Evolutionary conservation across 2,888 invertebrate genomes (phyloP).

Genomic region (Buathra laborator): DNA sequence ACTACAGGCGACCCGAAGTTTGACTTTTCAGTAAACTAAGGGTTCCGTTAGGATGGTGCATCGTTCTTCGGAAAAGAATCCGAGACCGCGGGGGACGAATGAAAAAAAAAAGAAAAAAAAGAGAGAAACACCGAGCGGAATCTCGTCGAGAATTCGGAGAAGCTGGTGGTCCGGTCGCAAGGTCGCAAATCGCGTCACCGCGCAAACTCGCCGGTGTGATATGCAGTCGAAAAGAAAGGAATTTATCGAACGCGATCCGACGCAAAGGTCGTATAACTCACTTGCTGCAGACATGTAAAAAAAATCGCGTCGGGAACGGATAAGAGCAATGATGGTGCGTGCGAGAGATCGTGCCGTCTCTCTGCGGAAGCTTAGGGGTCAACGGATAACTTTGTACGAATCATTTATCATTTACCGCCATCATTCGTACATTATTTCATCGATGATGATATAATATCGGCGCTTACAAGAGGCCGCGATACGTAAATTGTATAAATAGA

Average conservation of each 20-base stretch:
- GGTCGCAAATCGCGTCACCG: constrained; percentile 44
- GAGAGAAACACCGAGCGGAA: background rate
- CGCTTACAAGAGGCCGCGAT: background rate
- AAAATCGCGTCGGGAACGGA: background rate
- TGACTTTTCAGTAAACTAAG: background rate
- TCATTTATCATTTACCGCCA: constrained; percentile 14
- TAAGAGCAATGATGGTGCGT: constrained; percentile 38
- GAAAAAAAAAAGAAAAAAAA: background rate
- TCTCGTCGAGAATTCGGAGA: constrained; percentile 20
- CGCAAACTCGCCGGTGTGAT: background rate
- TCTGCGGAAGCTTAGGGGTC: constrained; percentile 10
- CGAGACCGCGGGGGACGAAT: background rate
- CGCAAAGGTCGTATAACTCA: background rate
- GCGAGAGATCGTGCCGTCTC: constrained; percentile 4
- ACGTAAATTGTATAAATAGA: background rate
- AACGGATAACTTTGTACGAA: constrained; percentile 14
- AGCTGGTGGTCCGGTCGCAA: constrained; percentile 23
- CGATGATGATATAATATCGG: background rate
- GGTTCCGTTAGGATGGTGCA: background rate
- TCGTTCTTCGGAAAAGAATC: background rate
- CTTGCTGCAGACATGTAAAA: background rate
- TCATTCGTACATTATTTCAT: background rate
- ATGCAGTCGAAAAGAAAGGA: background rate
- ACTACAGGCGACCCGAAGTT: background rate
- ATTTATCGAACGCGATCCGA: constrained; percentile 22